These are phyloP conservation scores for Trogon melanurus DNA, from an alignment of 2,113 vertebrate species.

Conservation along the genomic window DNA sequence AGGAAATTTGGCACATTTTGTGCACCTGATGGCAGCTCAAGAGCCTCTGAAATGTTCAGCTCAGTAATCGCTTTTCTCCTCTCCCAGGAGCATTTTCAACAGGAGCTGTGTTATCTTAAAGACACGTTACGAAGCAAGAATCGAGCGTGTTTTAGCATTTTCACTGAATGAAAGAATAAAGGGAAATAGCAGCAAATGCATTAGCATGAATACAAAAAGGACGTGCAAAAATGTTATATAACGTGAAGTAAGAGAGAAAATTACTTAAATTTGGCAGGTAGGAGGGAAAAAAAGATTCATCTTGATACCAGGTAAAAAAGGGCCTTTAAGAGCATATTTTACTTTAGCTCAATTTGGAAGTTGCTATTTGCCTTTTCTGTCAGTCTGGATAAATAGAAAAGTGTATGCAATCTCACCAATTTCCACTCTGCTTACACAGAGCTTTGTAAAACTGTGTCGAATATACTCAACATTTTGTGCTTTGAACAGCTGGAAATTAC, in stretches of 20 bases:
- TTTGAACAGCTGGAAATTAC: background rate
- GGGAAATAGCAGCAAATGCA: background rate
- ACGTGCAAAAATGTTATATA: background rate
- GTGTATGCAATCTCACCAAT: background rate
- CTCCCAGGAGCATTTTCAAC: background rate
- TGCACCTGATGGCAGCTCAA: constrained; percentile 18
- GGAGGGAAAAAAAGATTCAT: background rate
- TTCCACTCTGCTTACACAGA: background rate
- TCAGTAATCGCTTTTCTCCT: constrained; percentile 2
- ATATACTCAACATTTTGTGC: background rate
- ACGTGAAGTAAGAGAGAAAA: background rate
- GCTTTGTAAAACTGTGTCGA: background rate
- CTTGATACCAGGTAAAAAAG: background rate
- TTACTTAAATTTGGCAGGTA: background rate
- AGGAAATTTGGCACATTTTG: background rate
- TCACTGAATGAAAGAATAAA: background rate
- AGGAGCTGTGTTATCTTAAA: constrained; percentile 11
- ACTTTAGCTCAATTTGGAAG: background rate
- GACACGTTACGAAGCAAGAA: background rate
- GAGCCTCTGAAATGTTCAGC: constrained; percentile 21
- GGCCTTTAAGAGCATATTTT: background rate
- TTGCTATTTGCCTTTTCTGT: background rate
- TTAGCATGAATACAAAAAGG: background rate
- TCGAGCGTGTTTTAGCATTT: background rate
- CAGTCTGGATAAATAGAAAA: background rate